These are phyloP conservation scores for Tychaedon coryphoeus DNA, from an alignment of 2,113 vertebrate genomes.

Conservation along the genomic window DNA sequence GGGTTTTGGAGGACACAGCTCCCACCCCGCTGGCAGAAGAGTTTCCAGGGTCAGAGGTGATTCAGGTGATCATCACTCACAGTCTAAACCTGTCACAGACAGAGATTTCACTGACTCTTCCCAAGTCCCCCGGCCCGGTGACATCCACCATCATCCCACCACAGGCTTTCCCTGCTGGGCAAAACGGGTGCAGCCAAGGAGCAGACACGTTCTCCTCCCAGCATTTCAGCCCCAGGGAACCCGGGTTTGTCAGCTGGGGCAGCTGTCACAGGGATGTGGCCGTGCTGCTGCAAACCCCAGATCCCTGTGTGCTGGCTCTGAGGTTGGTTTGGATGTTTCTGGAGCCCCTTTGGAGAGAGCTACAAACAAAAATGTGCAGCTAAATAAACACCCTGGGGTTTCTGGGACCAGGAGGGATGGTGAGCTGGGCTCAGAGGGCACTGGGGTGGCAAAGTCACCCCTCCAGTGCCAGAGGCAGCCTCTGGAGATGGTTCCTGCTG, in stretches of 20 bases:
- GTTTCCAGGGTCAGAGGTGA: not conserved
- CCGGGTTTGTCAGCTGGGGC: not conserved
- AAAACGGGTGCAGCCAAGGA: rapidly evolving
- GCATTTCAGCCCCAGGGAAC: not conserved
- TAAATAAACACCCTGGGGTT: not conserved
- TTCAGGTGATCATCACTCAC: rapidly evolving
- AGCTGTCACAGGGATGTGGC: rapidly evolving
- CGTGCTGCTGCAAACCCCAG: not conserved
- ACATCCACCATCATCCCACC: rapidly evolving
- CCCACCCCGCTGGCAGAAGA: not conserved
- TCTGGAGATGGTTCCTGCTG: not conserved
- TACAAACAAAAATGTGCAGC: not conserved
- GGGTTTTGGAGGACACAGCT: not conserved
- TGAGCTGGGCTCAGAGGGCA: not conserved
- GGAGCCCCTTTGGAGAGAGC: not conserved
- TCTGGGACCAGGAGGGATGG: not conserved
- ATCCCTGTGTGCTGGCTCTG: rapidly evolving
- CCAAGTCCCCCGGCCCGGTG: not conserved
- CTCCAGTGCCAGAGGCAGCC: not conserved
- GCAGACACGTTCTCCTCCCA: rapidly evolving
- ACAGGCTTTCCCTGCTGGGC: rapidly evolving
- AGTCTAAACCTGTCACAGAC: not conserved
- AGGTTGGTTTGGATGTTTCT: not conserved
- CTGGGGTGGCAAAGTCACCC: not conserved
- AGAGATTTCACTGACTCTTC: not conserved